Evolutionary conservation across 2,113 vertebrate species (phyloP).

Genomic region (Tiliqua scincoides): DNA sequence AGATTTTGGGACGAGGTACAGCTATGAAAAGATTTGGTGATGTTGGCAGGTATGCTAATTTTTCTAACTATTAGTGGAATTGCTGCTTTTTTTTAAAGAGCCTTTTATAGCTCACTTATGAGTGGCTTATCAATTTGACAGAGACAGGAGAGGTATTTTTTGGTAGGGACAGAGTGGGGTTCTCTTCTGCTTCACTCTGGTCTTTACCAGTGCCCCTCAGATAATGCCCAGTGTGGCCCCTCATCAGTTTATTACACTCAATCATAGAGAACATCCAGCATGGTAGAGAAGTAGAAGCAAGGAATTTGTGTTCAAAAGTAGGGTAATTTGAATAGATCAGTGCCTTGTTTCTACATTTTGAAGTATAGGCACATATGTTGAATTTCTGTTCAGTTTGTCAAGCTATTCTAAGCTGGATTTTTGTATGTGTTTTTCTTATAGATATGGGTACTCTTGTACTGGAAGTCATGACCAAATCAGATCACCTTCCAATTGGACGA

Average conservation of each 20-base stretch:
- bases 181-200: too few species aligned
- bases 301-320: background rate
- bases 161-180: background rate
- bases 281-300: background rate
- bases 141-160: background rate
- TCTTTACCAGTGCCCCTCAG: too few species aligned
- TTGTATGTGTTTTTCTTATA: constrained; percentile 65
- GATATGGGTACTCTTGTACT: constrained; percentile 92
- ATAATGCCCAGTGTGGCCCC: background rate
- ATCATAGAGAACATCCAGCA: too few species aligned
- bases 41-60: background rate
- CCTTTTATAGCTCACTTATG: background rate
- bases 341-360: too few species aligned
- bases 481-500: constrained; percentile 86
- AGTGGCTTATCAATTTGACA: background rate
- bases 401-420: background rate
- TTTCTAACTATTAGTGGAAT: background rate
- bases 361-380: background rate
- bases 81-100: background rate
- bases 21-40: background rate
- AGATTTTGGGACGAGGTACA: background rate
- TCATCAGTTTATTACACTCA: background rate
- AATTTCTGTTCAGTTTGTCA: background rate
- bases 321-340: background rate
- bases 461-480: constrained; percentile 86